These are phyloP conservation scores for Sycophila sp. DNA, from an alignment of 1,140 invertebrate genomes.

Conservation along the genomic window DNA sequence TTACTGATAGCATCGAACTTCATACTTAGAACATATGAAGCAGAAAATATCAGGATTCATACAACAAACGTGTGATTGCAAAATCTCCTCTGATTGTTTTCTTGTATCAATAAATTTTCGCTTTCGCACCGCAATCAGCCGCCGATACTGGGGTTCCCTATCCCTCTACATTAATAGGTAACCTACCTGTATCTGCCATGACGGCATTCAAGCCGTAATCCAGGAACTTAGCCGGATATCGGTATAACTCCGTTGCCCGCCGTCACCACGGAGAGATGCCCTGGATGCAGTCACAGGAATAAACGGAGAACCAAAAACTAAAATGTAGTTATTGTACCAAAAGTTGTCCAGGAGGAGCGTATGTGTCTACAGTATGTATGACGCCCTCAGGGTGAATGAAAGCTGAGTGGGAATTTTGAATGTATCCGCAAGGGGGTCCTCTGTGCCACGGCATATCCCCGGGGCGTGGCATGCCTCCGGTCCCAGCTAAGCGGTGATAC, in stretches of 20 bases:
- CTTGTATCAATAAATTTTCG: not conserved
- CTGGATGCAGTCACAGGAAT: slow-evolving; percentile 13
- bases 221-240: slow-evolving; percentile 31
- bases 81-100: not conserved
- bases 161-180: slow-evolving; percentile 9
- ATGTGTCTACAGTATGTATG: too few relatives aligned
- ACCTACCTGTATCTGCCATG: slow-evolving; percentile 37
- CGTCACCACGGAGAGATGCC: slow-evolving; percentile 40
- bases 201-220: slow-evolving; percentile 36
- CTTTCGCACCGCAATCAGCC: slow-evolving; percentile 17
- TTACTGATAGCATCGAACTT: slow-evolving; percentile 11
- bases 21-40: slow-evolving; percentile 10
- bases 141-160: not conserved
- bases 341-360: too few relatives aligned
- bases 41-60: slow-evolving; percentile 10
- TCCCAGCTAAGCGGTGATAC: too few relatives aligned
- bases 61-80: slow-evolving; percentile 1
- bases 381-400: too few relatives aligned
- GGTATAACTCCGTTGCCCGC: slow-evolving; percentile 36
- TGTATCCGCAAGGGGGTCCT: too few relatives aligned
- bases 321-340: too few relatives aligned
- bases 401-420: too few relatives aligned
- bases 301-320: not conserved
- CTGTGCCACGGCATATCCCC: too few relatives aligned
- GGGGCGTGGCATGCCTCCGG: too few relatives aligned